phyloP scores from a whole-genome alignment of 2,113 vertebrate genomes.

The Eurystomus gularis region DNA sequence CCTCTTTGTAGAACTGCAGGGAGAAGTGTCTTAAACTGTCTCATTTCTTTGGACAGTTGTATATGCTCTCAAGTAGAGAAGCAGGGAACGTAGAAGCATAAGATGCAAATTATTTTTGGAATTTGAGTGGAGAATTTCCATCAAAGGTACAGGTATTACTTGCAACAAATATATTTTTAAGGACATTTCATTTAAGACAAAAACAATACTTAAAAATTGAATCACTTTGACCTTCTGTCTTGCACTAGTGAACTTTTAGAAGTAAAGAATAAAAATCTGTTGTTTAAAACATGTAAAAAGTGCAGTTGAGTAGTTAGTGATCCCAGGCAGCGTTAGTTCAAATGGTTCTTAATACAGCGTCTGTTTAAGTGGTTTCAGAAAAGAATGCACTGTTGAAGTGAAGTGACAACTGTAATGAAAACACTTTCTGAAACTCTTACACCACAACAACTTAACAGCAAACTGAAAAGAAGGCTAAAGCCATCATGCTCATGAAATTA shows the following conservation, averaged over 20 bases:
- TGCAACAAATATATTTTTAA: background rate
- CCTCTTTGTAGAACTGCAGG: background rate
- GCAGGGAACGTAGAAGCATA: background rate
- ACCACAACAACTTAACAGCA: background rate
- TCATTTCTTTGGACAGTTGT: background rate
- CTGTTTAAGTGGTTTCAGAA: background rate
- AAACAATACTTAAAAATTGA: background rate
- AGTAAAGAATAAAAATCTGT: background rate
- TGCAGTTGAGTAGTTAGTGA: background rate
- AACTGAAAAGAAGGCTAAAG: background rate
- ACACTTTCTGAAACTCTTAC: background rate
- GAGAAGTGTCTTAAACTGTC: background rate
- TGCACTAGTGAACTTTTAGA: background rate
- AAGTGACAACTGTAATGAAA: background rate
- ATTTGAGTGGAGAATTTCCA: background rate
- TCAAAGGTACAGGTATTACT: background rate
- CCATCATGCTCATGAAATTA: background rate
- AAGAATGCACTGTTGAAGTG: background rate
- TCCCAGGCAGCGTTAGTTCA: background rate
- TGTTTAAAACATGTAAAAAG: background rate
- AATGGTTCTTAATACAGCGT: background rate
- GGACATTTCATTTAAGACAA: too few relatives aligned
- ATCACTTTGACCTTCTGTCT: background rate
- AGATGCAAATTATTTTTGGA: background rate
- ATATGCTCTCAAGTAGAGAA: background rate